A percentile compares a stretch with the other conserved stretches of the same genome.
phyloP scores from a whole-genome alignment of 2,113 vertebrate genomes.

The Montifringilla adamsi region DNA sequence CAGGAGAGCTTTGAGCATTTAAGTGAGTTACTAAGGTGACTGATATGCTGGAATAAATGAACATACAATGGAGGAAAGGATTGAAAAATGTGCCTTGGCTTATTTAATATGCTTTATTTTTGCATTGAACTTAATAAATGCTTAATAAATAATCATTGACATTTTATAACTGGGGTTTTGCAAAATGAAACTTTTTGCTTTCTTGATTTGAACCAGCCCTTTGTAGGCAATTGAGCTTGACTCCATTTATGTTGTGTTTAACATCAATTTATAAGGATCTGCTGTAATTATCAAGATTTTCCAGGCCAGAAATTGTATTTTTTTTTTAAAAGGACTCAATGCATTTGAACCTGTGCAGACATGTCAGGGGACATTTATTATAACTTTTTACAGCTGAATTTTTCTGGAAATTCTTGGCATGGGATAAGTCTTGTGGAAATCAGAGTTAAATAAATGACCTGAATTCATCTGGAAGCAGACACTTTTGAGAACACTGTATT shows the following conservation, averaged over 20 bases:
- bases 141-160: not conserved
- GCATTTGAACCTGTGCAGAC: not conserved
- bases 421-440: not conserved
- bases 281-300: not conserved
- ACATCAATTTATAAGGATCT: not conserved
- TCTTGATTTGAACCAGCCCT: not conserved
- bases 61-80: not conserved
- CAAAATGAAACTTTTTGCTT: not conserved
- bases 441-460: not conserved
- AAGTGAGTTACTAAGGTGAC: not conserved
- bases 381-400: not conserved
- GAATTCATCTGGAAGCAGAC: not conserved
- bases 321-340: not conserved
- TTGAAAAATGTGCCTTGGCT: not conserved
- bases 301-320: not conserved
- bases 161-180: not conserved
- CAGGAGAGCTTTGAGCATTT: not conserved
- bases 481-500: not conserved
- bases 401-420: not conserved
- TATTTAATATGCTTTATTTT: not conserved
- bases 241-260: not conserved
- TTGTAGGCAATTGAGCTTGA: not conserved
- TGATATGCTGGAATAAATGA: not conserved
- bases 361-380: not conserved
- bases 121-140: not conserved